A percentile compares a stretch with the other conserved stretches of the same genome.
Evolutionary conservation across 2,888 invertebrate genomes (phyloP).

Genomic region (Ceriagrion tenellum): DNA sequence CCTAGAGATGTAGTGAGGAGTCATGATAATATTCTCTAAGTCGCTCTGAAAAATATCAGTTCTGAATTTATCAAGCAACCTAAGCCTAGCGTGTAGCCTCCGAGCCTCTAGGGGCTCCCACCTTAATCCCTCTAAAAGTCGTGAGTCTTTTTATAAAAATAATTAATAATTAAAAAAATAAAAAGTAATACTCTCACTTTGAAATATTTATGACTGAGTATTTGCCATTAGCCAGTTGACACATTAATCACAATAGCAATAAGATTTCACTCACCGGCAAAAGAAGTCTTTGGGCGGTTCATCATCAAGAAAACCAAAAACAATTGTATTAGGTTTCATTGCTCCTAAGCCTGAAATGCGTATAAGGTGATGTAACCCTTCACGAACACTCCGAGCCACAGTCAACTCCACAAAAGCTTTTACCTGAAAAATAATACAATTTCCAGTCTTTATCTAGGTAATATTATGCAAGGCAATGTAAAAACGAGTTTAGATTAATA

Average conservation of each 20-base stretch:
- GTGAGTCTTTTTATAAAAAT: no score
- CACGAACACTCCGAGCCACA: constrained; percentile 89
- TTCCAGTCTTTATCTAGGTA: background rate
- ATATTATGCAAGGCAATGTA: background rate
- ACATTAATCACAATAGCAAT: background rate
- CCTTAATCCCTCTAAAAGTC: no score
- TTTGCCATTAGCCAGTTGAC: no score
- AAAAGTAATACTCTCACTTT: no score
- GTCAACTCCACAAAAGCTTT: constrained; percentile 98
- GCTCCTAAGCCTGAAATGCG: constrained; percentile 97
- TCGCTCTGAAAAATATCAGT: no score
- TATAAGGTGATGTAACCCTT: constrained; percentile 95
- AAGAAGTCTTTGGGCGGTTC: constrained; percentile 89
- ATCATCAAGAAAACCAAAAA: constrained; percentile 95
- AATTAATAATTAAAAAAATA: no score
- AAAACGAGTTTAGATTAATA: background rate
- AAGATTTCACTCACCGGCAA: constrained; percentile 80
- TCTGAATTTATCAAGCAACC: no score
- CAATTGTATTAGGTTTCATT: constrained; percentile 99
- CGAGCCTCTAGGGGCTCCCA: no score
- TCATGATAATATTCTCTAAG: no score
- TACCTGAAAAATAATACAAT: constrained; percentile 78
- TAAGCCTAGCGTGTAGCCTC: no score
- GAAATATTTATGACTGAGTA: no score
- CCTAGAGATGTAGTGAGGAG: no score